Base-by-base conservation (phyloP, 2,888 invertebrate species). In the Eilema depressum region DNA sequence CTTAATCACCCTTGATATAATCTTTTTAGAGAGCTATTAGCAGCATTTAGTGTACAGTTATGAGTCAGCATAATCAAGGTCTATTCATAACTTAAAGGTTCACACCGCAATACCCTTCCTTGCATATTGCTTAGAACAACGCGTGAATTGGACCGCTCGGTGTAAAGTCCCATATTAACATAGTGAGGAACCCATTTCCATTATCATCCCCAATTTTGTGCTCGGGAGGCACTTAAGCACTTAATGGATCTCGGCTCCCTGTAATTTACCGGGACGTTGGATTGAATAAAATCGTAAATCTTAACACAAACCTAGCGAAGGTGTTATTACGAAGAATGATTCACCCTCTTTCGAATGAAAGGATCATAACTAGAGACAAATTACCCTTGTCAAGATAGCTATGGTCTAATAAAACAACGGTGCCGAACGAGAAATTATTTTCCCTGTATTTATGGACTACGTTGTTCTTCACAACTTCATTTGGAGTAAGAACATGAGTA, bases 231-330 rank as follows among this genome's bases (percentile, higher is more conserved):
- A 94, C 94, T 94, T 94, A 94, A 94, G 93, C 92, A 94, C 93
- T 94, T 94, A 94, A 95, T 93, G 94, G 93, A 92, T 94, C 92
- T 92, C 92, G 89, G 92, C 92, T 92, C 90, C 86, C 89, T 90
- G 92, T 93, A 93, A 94, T 94, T 93, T 93, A 92, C 90, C 89
- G 90, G 90, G 90, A 91, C 90, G 93, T 88, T 92, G 92, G 91
- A 94, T 94, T 93, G 93, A 94, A 94, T 94, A 93, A 94, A 94
- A 93, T 91, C 93, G 93, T 94, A 93, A 93, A 93, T 93, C 93
- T 92, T 91, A 92, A 93, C 92, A 93, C 91, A 89, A 86, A 87
- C 88, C 84, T 79, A 88, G 88, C 82, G 87, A 88, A 90, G 91
- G 90, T 91, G 91, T 91, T 92, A 91, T 93, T 90, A 91, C 88